A percentile compares a stretch with the other conserved stretches of the same genome.
Conservation (phyloP, 2,113 vertebrate genomes). For the Neodon shergylaensis region DNA sequence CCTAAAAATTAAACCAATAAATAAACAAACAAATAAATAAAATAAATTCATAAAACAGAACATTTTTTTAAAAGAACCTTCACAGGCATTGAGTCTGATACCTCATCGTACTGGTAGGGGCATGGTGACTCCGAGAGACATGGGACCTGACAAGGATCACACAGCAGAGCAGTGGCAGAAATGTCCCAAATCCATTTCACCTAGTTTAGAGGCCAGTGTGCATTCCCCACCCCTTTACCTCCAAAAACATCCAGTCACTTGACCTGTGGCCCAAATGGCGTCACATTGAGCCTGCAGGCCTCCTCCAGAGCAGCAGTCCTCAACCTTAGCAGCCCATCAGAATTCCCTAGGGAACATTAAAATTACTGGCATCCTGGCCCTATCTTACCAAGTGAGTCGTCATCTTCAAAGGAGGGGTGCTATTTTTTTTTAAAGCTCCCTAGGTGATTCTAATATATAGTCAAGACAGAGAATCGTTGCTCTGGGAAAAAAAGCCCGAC, state of each 20-base stretch:
- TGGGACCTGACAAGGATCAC: conserved; percentile 8
- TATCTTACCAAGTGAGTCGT: conserved; percentile 22
- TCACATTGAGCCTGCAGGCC: not conserved
- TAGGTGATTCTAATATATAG: conserved; percentile 59
- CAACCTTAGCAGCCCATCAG: not conserved
- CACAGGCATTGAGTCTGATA: conserved; percentile 27
- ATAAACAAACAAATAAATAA: not conserved
- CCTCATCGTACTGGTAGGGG: not conserved
- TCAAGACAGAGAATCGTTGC: conserved; percentile 21
- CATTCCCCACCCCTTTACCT: not conserved
- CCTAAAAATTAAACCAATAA: not conserved
- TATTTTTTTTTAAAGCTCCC: conserved; percentile 44
- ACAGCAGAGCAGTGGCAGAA: conserved; percentile 39
- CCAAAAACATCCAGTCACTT: conserved; percentile 29
- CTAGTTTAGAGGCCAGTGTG: not conserved
- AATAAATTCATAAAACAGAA: not conserved
- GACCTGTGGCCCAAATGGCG: conserved; percentile 12
- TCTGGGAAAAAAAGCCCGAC: conserved; percentile 27
- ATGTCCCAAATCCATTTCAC: not conserved
- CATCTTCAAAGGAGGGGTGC: not conserved
- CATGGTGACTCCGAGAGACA: not conserved
- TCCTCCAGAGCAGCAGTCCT: not conserved
- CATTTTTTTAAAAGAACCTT: not conserved
- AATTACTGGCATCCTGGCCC: not conserved
- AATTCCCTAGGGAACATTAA: conserved; percentile 10